phyloP scores from a whole-genome alignment of 2,888 invertebrate genomes.

The Mesorhabditis spiculigera region DNA sequence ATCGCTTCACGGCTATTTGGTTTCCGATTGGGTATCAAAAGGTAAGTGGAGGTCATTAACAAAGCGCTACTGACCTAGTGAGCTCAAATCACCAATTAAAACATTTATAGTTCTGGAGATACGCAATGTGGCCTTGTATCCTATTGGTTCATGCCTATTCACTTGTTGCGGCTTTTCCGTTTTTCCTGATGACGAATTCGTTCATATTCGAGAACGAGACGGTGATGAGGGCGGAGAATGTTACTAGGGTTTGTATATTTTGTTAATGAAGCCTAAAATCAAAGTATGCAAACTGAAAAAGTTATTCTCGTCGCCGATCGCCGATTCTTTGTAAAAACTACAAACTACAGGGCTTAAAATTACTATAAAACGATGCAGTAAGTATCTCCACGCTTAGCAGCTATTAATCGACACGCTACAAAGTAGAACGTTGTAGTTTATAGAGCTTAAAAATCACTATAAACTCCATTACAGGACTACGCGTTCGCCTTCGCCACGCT shows the following conservation, averaged over 20 bases:
- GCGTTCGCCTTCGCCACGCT: not conserved
- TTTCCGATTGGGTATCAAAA: not conserved
- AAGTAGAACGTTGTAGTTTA: not conserved
- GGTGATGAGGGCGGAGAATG: not conserved
- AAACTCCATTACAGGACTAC: not conserved
- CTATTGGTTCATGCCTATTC: not conserved
- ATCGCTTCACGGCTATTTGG: constrained; percentile 3
- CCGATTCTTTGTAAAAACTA: not conserved
- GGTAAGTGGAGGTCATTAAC: not conserved
- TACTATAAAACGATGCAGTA: not conserved
- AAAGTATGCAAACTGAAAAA: too few species aligned
- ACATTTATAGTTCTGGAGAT: not conserved
- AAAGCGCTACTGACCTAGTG: not conserved
- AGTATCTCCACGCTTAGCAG: too few species aligned
- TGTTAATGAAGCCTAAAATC: too few species aligned
- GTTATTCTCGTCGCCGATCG: too few species aligned
- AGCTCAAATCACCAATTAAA: not conserved
- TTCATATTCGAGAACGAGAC: not conserved
- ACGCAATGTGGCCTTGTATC: not conserved
- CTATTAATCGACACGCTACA: not conserved
- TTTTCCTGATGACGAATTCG: not conserved
- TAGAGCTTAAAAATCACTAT: not conserved
- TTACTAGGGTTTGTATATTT: not conserved
- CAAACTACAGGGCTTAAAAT: not conserved
- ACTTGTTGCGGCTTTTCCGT: not conserved